These are phyloP conservation scores for Tenthredo mesomela DNA, from an alignment of 2,888 invertebrate species.

Conservation along the genomic window DNA sequence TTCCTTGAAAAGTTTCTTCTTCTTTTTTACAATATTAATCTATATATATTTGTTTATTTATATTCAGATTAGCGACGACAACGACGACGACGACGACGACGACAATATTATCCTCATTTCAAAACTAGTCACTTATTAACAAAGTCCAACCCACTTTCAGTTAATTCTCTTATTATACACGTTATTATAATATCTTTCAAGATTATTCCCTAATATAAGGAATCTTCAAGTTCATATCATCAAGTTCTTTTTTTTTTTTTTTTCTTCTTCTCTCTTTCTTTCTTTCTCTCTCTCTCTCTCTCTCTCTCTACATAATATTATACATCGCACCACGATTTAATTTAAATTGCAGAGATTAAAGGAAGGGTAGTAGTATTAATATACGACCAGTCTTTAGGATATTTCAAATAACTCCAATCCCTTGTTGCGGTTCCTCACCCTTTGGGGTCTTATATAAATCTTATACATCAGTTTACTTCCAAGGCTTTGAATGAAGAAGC, in stretches of 20 bases:
- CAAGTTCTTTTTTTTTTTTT: constrained; percentile 17
- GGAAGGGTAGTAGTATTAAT: not conserved
- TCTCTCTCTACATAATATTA: not conserved
- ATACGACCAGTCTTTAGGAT: not conserved
- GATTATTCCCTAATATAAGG: constrained; percentile 46
- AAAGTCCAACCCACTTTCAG: not conserved
- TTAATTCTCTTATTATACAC: not conserved
- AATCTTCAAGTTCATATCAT: constrained; percentile 8
- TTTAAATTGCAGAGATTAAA: constrained; percentile 2
- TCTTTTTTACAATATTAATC: not conserved
- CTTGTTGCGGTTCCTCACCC: not conserved
- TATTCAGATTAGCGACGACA: not conserved
- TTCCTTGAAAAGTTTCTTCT: not conserved
- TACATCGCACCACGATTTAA: not conserved
- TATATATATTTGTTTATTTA: not conserved
- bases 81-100: too few species aligned
- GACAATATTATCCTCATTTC: not conserved
- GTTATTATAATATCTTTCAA: not conserved
- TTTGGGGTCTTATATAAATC: not conserved
- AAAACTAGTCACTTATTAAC: not conserved
- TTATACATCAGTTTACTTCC: not conserved
- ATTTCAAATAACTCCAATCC: not conserved
- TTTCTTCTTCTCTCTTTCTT: constrained; percentile 53
- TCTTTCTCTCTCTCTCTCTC: constrained; percentile 7
- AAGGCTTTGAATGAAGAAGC: not conserved